Evolutionary conservation across 1,140 invertebrate species (phyloP), one percentile per base, ranked within the genome.

Genomic region (Temnothorax longispinosus): DNA sequence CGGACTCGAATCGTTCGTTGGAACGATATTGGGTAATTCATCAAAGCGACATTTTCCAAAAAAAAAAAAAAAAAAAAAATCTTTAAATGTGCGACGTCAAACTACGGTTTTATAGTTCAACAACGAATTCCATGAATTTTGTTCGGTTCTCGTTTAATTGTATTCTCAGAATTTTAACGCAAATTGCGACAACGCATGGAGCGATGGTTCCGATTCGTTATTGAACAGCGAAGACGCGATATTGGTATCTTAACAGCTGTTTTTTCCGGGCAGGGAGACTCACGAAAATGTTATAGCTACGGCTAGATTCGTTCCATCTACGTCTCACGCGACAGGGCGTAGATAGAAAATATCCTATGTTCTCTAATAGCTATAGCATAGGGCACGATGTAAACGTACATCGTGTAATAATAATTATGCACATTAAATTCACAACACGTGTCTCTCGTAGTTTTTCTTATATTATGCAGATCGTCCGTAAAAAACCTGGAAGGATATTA

Each of bases 401-500:
- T 47, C 47, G 47, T 3, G 18, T 54, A 54, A n/a, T 54, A 65
- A 50, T 74, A 60, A 75, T 74, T 69, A 84, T 75, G 80, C 67
- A 75, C 27, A 84, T 74, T 82, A 27, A 72, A 74, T 74, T 75
- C 41, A 69, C 65, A 69, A 69, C 65, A 74, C 15, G 54, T 65
- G 64, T 84, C 47, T 32, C 41, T 62, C n/a, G 8, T 62, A 84
- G 56, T 52, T 58, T 41, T 35, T 15, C 11, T 44, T 81, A 74
- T 4, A 21, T 38, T 84, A 75, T 38, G 47, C 64, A n/a, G 50
- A 35, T 84, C 47, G 32, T 50, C 52, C 56, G 52, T 44, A 60
- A 84, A 80, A 38, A 60, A 38, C 80, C 54, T 84, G 80, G 69
- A 35, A 75, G 69, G 44, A 75, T 75, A 75, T 74, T 60, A 60